These are phyloP conservation scores for Muscicapa adusta DNA, from an alignment of 2,113 vertebrate species.

Conservation along the genomic window DNA sequence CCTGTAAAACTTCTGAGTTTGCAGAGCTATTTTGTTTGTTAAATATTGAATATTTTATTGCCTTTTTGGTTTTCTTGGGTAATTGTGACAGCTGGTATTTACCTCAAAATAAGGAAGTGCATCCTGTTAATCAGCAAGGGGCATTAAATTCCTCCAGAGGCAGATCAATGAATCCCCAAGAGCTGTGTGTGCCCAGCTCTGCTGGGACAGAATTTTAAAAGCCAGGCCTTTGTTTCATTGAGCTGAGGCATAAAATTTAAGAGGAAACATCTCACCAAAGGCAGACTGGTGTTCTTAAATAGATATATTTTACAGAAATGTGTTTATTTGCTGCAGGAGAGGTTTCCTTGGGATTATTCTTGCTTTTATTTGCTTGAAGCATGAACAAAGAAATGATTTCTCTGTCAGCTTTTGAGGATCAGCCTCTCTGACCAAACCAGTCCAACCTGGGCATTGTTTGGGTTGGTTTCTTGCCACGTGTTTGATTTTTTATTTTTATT, in stretches of 20 bases:
- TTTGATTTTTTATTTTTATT: neutral
- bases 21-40: neutral
- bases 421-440: constrained; percentile 8
- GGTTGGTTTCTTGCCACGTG: constrained; percentile 2
- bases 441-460: neutral
- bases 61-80: neutral
- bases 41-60: neutral
- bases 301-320: neutral
- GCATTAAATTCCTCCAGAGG: neutral
- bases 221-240: neutral
- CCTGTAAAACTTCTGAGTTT: neutral
- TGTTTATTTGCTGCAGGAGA: neutral
- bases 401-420: neutral
- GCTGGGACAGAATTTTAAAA: neutral
- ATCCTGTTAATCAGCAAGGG: neutral
- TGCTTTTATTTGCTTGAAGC: neutral
- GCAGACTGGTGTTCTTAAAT: neutral
- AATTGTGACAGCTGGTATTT: constrained; percentile 22
- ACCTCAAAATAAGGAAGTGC: constrained; percentile 21
- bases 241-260: neutral
- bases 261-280: neutral
- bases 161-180: neutral
- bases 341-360: neutral
- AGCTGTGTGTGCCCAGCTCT: neutral
- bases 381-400: neutral